These are phyloP conservation scores for Oligia fasciuncula DNA, from an alignment of 2,888 invertebrate genomes.

Conservation along the genomic window DNA sequence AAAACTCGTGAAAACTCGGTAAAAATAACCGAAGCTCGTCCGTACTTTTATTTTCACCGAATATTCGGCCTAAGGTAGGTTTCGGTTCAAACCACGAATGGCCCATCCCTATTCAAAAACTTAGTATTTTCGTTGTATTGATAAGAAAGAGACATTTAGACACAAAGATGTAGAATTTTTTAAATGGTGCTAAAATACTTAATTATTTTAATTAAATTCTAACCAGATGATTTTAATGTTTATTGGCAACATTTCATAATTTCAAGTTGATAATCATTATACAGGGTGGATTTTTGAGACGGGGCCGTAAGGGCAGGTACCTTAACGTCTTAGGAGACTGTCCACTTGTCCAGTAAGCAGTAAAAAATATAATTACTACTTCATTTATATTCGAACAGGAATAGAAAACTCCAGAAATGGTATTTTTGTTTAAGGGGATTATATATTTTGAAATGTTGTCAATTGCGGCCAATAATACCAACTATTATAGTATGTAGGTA, in stretches of 20 bases:
- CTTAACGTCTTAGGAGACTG: neutral
- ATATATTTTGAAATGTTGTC: conserved; percentile 19
- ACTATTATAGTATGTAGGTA: neutral
- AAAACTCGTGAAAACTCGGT: neutral
- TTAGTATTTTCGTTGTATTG: neutral
- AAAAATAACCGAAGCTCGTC: neutral
- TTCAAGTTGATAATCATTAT: neutral
- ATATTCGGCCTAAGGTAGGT: neutral
- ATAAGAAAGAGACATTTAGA: conserved; percentile 1
- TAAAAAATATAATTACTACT: neutral
- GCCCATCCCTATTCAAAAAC: neutral
- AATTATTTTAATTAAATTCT: neutral
- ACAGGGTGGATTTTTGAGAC: neutral
- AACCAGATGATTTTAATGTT: neutral
- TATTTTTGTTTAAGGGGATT: neutral
- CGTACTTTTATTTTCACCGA: neutral
- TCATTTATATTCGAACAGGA: neutral
- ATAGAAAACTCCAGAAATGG: neutral
- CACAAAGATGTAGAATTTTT: neutral
- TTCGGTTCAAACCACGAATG: neutral
- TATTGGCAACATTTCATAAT: neutral
- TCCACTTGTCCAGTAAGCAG: neutral
- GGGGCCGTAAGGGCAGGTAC: neutral
- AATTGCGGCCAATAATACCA: neutral
- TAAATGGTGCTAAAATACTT: conserved; percentile 13